Evolutionary conservation across 37 sponge, comb jelly and placozoan genomes (phyloP), one percentile per base, ranked within the genome.

Genomic region (Beroe forskalii): DNA sequence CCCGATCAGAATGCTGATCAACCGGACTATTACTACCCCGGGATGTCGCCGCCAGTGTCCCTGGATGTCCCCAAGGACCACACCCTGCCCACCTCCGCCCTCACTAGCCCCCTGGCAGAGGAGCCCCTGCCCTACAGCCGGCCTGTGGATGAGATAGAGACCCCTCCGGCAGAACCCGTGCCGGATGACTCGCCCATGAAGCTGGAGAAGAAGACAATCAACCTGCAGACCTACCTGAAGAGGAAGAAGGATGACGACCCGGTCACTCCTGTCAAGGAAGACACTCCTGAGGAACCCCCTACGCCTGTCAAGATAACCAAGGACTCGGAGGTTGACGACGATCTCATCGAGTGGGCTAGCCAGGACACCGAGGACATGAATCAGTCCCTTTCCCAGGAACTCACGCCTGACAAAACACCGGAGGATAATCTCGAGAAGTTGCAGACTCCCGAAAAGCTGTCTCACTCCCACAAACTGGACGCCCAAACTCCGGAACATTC

Each of bases 161-260:
- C 37, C 4, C 40, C 86, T 23, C 55, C 37, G 4, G 14, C 86
- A 0, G 55, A 41, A 80, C 1, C 36, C 38, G 2, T 4, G 12
- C 86, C n/a, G 32, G 72, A 27, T 28, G 72, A 69, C 19, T 69
- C 72, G 32, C 72, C 72, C 1, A 69, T 69, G 72, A 69, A 69
- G 39, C 32, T 36, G 72, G 72, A 69, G 55, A 41, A 23, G 55
- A 80, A 80, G 30, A 37, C 86, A 3, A 80, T 80, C 23, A 80
- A 80, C 27, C 55, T 80, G 30, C 86, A 80, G 86, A 80, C 86
- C 1, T 80, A 80, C 35, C 55, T 80, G 86, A 80, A 80, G 55
- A 80, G 86, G 40, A 80, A 80, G 55, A 80, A 80, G 55, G 86
- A 80, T 25, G 86, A 80, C 55, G 86, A 80, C 28, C 72, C 72